A percentile compares a stretch with the other conserved stretches of the same genome.
phyloP scores from a whole-genome alignment of 2,797 vertebrate species.

The Caiman crocodilus region DNA sequence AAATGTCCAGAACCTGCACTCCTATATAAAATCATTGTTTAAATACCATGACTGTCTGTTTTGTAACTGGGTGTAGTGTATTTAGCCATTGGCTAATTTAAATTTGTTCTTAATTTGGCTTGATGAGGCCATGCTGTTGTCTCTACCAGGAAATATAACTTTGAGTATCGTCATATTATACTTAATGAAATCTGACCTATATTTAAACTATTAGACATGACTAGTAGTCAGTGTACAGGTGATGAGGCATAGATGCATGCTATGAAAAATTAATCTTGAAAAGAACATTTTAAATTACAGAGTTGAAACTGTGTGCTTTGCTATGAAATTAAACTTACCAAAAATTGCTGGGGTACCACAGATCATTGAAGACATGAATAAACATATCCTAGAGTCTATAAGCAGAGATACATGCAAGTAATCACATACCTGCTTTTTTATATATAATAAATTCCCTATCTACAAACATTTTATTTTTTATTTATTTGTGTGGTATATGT shows the following conservation, averaged over 20 bases:
- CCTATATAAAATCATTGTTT: constrained; percentile 38
- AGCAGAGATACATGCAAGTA: not conserved
- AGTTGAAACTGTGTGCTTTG: not conserved
- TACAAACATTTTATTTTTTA: not conserved
- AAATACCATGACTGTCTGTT: constrained; percentile 44
- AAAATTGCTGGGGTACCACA: not conserved
- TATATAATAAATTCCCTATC: not conserved
- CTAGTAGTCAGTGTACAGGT: not conserved
- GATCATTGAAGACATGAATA: not conserved
- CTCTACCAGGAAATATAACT: not conserved
- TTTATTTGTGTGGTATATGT: no score
- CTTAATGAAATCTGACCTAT: not conserved
- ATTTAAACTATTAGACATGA: not conserved
- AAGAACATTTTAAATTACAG: not conserved
- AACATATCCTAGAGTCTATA: not conserved
- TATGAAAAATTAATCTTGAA: not conserved
- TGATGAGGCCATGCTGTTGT: not conserved
- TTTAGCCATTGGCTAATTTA: constrained; percentile 15
- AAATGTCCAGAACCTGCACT: constrained; percentile 45
- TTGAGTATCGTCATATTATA: accelerated
- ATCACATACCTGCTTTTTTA: not conserved
- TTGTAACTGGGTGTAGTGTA: not conserved
- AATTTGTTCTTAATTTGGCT: not conserved
- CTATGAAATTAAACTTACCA: not conserved
- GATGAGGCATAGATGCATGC: not conserved